Conservation (phyloP, 2,113 vertebrate species). For the Ailuropoda melanoleuca region DNA sequence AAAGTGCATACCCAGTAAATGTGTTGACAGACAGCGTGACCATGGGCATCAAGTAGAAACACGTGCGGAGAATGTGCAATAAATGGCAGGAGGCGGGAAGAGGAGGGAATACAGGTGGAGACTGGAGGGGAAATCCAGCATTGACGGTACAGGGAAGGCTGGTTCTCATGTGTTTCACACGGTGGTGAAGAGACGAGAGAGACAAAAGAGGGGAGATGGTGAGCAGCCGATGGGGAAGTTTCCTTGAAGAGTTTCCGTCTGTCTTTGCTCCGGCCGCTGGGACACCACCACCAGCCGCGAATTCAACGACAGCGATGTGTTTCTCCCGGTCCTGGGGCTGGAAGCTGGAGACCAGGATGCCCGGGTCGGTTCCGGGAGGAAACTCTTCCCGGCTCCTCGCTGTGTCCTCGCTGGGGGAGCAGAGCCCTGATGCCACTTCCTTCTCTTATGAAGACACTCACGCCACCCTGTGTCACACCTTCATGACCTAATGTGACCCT, state of each 20-base stretch:
- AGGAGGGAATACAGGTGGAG: background rate
- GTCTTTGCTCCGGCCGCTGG: accelerated
- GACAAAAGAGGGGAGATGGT: background rate
- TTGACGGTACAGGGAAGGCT: too few species aligned
- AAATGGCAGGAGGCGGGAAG: background rate
- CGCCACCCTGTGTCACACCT: background rate
- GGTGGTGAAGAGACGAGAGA: background rate
- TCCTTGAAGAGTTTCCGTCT: background rate
- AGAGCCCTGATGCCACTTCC: background rate
- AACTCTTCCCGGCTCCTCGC: background rate
- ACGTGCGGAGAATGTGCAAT: background rate
- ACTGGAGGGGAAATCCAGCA: background rate
- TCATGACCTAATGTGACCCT: background rate
- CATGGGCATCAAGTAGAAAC: accelerated
- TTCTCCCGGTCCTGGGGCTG: background rate
- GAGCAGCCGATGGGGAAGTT: accelerated
- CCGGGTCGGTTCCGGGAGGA: background rate
- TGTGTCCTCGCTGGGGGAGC: background rate
- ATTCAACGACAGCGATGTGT: background rate
- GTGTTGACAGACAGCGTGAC: accelerated
- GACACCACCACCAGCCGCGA: accelerated
- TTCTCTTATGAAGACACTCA: background rate
- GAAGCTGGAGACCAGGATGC: background rate
- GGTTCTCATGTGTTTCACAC: background rate
- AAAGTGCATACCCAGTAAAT: accelerated